A percentile compares a stretch with the other conserved stretches of the same genome.
Conservation (phyloP, 2,888 invertebrate species). For the Papilio elwesi region DNA sequence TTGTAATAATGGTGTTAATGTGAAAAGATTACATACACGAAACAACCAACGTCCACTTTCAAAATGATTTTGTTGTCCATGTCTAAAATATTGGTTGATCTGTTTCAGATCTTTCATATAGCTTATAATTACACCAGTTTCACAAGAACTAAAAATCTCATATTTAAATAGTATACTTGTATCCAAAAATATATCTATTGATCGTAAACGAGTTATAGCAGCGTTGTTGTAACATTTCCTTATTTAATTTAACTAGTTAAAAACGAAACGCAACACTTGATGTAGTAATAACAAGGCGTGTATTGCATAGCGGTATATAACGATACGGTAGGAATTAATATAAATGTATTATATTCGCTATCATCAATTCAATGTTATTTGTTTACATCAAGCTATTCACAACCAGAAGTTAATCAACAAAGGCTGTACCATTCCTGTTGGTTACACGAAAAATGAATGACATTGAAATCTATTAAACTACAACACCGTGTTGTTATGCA, state of each 20-base stretch:
- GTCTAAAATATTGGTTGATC: too few species aligned
- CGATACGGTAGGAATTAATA: conserved; percentile 9
- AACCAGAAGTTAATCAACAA: too few species aligned
- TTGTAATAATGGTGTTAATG: too few species aligned
- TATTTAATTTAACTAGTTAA: not conserved
- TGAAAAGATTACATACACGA: too few species aligned
- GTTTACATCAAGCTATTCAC: not conserved
- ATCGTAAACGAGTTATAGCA: not conserved
- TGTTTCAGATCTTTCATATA: too few species aligned
- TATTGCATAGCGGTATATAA: not conserved
- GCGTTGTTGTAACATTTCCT: not conserved
- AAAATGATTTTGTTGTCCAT: too few species aligned
- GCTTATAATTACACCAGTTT: too few species aligned
- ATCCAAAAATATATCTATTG: not conserved
- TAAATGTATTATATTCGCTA: not conserved
- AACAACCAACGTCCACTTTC: too few species aligned
- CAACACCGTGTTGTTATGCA: conserved; percentile 14
- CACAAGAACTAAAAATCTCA: too few species aligned
- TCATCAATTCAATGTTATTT: too few species aligned
- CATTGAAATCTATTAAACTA: not conserved
- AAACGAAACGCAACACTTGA: not conserved
- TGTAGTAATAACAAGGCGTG: not conserved
- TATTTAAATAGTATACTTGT: not conserved
- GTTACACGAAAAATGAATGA: too few species aligned
- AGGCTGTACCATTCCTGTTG: too few species aligned